Evolutionary conservation across 2,797 vertebrate species (phyloP).

Genomic region (Crenichthys baileyi): DNA sequence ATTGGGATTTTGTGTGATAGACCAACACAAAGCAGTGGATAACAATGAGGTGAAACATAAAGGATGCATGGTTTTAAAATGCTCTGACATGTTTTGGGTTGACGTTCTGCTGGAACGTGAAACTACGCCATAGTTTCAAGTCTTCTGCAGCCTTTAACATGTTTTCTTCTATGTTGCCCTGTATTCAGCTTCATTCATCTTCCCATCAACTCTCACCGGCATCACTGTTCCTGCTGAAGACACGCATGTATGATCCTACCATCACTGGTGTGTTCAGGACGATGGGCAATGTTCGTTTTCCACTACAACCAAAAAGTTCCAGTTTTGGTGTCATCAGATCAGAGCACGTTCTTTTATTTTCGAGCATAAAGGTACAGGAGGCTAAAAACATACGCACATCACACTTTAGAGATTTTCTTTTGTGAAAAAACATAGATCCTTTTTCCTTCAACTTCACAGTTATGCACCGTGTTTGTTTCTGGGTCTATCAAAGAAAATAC

Average conservation of each 20-base stretch:
- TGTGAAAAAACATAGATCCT: too few relatives aligned
- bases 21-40: background rate
- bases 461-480: too few relatives aligned
- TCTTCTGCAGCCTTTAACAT: too few relatives aligned
- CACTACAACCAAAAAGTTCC: too few relatives aligned
- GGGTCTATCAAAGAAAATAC: background rate
- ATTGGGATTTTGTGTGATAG: background rate
- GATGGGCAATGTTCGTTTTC: background rate
- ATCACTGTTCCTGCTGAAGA: background rate
- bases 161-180: background rate
- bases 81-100: background rate
- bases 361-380: too few relatives aligned
- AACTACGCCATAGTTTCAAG: too few relatives aligned
- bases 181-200: background rate
- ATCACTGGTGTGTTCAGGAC: background rate
- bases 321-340: background rate
- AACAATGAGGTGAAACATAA: background rate
- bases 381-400: too few relatives aligned
- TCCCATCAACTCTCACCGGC: background rate
- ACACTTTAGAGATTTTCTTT: too few relatives aligned
- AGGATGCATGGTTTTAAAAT: background rate
- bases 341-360: too few relatives aligned
- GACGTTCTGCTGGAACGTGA: background rate
- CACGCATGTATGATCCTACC: background rate
- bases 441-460: too few relatives aligned